Evolutionary conservation across 1,140 invertebrate species (phyloP), one percentile per base, ranked within the genome.

Genomic region (Atopsyche davidsoni): DNA sequence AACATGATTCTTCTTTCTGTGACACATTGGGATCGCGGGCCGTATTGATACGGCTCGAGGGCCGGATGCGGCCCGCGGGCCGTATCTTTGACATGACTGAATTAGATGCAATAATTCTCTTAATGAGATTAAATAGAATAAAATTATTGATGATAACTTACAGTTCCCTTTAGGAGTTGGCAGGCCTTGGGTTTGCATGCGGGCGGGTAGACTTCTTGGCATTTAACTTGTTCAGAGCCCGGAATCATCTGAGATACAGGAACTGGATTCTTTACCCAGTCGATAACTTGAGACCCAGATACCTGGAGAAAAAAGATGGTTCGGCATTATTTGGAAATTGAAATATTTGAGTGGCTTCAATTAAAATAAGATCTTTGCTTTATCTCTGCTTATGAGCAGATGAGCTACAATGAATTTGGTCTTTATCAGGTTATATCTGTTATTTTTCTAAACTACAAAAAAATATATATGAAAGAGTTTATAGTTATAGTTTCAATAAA

Each of bases 241-340:
- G 28, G 41, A 2, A 61, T 53, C 25, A 71, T 59, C 3, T 75
- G 63, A 16, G 62, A 51, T 1, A 78, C 19, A 1, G 72, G 60
- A 0, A 73, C 67, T 1, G 80, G 79, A 51, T 79, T 73, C 57
- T 73, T 70, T 21, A 79, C 69, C 79, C 78, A 82, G 50, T 81
- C 72, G 10, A 81, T 62, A 4, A 77, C 73, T 51, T 76, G 70
- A 31, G 65, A 63, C 2, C 66, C 59, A 14, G 65, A 71, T 1
- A 68, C 67, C 70, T 72, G 41, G 24, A 60, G 35, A 38, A 17
- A 7, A 3, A 41, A 17, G 11, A 36, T 13, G 17, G 7, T 9
- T 13, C n/a, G n/a, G 7, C n/a, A 13, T 36, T 7, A 41, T 17
- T 19, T 9, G 7, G 7, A 19, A 41, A 18, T 16, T 19, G 4